These are phyloP conservation scores for Volucella inanis DNA, from an alignment of 2,888 invertebrate genomes.

Conservation along the genomic window DNA sequence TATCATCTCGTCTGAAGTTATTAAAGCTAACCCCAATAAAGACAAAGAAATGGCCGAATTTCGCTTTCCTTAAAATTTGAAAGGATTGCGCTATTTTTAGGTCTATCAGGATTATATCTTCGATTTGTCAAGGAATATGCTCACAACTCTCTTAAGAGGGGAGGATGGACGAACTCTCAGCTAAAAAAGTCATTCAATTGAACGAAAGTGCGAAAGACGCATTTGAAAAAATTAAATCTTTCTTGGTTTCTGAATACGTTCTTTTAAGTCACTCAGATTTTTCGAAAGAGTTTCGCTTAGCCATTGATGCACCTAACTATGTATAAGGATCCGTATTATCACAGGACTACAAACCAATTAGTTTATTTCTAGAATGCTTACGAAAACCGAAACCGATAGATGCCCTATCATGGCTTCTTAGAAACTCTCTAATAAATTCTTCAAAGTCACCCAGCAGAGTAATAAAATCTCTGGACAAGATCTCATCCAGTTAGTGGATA, in stretches of 20 bases:
- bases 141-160: conserved; percentile 36
- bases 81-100: conserved; percentile 25
- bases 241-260: conserved; percentile 9
- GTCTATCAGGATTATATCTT: conserved; percentile 12
- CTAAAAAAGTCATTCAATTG: background rate
- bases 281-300: conserved; percentile 41
- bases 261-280: conserved; percentile 34
- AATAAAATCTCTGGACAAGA: no score
- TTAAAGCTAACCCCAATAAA: conserved; percentile 25
- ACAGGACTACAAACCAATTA: conserved; percentile 22
- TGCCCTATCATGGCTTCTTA: no score
- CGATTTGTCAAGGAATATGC: conserved; percentile 25
- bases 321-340: background rate
- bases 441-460: no score
- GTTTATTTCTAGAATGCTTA: no score
- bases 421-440: no score
- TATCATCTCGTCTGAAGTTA: conserved; percentile 76
- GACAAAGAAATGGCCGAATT: no score
- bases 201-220: no score
- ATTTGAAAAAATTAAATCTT: no score
- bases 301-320: conserved; percentile 16
- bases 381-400: no score
- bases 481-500: no score
- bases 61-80: background rate
- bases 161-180: background rate